Conservation (phyloP, 2,888 invertebrate species). For the Smittia sp. region DNA sequence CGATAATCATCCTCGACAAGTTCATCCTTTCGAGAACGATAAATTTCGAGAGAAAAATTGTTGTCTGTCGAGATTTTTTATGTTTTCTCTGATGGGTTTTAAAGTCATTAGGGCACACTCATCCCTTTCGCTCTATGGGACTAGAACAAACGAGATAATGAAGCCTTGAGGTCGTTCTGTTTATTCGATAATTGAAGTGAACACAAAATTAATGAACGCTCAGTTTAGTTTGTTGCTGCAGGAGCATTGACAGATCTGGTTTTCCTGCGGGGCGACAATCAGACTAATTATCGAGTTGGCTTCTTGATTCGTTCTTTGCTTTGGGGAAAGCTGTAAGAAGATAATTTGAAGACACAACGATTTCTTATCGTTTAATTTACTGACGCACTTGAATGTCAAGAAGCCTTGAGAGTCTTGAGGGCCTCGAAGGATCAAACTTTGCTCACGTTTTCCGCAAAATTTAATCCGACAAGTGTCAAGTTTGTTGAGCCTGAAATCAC, state of each 20-base stretch:
- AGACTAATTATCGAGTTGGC: background rate
- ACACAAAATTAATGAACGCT: conserved; percentile 39
- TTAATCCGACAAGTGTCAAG: no score
- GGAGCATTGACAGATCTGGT: conserved; percentile 35
- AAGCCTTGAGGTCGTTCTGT: conserved; percentile 14
- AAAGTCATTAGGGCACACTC: background rate
- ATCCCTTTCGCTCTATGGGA: background rate
- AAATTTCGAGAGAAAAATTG: background rate
- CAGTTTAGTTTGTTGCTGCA: background rate
- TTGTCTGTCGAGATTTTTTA: background rate
- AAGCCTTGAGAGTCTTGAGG: no score
- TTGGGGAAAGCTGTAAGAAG: no score
- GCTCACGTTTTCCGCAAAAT: no score
- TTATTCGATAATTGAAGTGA: conserved; percentile 29
- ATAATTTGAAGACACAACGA: no score
- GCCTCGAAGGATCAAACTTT: no score
- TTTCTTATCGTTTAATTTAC: no score
- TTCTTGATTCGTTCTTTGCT: no score
- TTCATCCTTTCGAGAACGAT: conserved; percentile 29
- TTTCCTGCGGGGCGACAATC: background rate
- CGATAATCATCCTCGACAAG: conserved; percentile 12
- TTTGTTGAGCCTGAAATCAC: no score
- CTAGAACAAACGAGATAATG: conserved; percentile 29
- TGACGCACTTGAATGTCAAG: no score
- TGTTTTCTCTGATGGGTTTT: background rate